Evolutionary conservation across 2,797 vertebrate species (phyloP), one percentile per base, ranked within the genome.

Genomic region (Tolypeutes matacus): DNA sequence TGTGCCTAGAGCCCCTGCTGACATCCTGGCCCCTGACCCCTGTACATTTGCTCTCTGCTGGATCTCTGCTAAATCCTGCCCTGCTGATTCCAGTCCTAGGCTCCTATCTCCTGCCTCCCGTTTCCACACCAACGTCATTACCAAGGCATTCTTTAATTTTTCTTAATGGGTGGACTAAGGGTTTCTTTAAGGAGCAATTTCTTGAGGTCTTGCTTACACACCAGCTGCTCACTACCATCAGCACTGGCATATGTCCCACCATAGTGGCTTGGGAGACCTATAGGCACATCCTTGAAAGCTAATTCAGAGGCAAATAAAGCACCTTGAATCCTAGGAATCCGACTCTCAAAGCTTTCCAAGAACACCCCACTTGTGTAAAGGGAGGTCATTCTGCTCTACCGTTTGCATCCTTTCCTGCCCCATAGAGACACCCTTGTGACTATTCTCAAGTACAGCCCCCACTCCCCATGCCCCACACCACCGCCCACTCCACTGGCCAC

Each of bases 261-360:
- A 1, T 60, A 15, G 29, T 13, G 1, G 75, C 91, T 86, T 82
- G 42, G 46, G 75, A 94, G 67, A 64, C 1, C 67, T 10, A 46
- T 10, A 18, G n/a, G 67, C 51, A 89, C 42, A 49, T 90, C 86
- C 11, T 80, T 69, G 78, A 78, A 90, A 70, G 72, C 69, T 78
- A 58, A 27, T 34, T 73, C 75, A 78, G 46, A 93, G 58, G 49
- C 65, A 46, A 86, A 69, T 23, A 15, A 70, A 72, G 83, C 70
- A 60, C 58, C 20, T 53, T 67, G 34, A 77, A 64, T 64, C 85
- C 69, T 81, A 39, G 56, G 64, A 86, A 64, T 84, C 42, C 56
- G 29, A 51, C 36, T 90, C 67, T 73, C 62, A 82, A 36, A 75
- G 14, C 46, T 88, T 77, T 67, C 78, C 5, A 53, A 36, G 49